Evolutionary conservation across 2,113 vertebrate genomes (phyloP).

Genomic region (Upupa epops): DNA sequence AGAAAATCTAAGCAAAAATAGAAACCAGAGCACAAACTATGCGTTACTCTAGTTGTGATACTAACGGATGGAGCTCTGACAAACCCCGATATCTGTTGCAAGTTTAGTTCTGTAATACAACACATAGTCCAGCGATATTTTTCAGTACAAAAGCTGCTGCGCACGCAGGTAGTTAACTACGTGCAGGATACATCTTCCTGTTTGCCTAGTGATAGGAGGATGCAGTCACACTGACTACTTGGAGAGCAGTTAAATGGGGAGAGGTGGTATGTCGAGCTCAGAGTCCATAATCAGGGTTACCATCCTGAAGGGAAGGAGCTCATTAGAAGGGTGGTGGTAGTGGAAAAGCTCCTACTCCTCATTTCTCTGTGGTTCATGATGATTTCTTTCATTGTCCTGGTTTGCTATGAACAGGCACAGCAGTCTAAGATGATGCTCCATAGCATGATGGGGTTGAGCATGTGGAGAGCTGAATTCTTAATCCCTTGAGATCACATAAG

Average conservation of each 20-base stretch:
- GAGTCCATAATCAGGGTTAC: background rate
- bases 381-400: background rate
- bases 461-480: background rate
- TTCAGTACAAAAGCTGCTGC: background rate
- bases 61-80: background rate
- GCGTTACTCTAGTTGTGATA: background rate
- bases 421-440: background rate
- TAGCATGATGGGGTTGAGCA: rapidly evolving
- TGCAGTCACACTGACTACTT: background rate
- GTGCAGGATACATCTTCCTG: background rate
- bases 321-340: background rate
- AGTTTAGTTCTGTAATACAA: background rate
- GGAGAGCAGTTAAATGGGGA: background rate
- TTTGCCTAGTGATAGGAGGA: background rate
- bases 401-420: background rate
- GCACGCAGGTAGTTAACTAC: background rate
- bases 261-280: background rate
- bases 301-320: background rate
- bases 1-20: background rate
- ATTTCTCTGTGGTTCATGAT: rapidly evolving
- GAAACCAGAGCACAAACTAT: background rate
- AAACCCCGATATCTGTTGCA: background rate
- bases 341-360: background rate
- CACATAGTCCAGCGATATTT: background rate
- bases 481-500: background rate